Evolutionary conservation across 2,113 vertebrate genomes (phyloP), one percentile per base, ranked within the genome.

Genomic region (Notothenia coriiceps): DNA sequence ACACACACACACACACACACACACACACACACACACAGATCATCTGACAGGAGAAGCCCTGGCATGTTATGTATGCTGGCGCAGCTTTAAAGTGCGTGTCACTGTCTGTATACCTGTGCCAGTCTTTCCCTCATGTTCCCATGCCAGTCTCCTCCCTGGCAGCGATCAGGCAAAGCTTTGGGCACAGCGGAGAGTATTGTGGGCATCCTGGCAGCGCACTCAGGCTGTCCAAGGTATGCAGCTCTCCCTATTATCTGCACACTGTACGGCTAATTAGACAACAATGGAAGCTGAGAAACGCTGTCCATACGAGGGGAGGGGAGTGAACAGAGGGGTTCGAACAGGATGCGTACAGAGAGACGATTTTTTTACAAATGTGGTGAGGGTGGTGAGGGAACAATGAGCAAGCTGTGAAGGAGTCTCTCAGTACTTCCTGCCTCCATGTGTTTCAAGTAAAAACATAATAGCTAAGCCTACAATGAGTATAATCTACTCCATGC

Each of bases 241-340:
- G 79, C 82, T 57, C 75, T 43, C 75, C 22, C n/a, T 52, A 71
- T 78, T 76, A 88, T 82, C 74, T 61, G 70, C 70, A 9, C 80
- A 11, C 83, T 70, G 79, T 63, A 76, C 82, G 66, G 70, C 63
- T 89, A 92, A 91, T 92, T 91, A 88, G 71, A 76, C 88, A 81
- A 86, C 91, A 87, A 87, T 71, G 78, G 86, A 11, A 11, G 66
- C 74, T 1, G 72, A 62, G 75, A 35, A 25, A 50, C 10, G 49
- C 29, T 0, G 72, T 74, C 68, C 70, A 66, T 50, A 35, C 54
- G 55, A 54, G 62, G 43, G 49, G 52, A 17, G 55, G 76, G 55
- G 68, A 2, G 76, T 3, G 71, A 86, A 74, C 65, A 81, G 67
- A 61, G 82, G 64, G 80, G 2, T 40, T 40, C n/a, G 67, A 70